phyloP scores from a whole-genome alignment of 2,797 vertebrate species.

The Ceyx erithaca region DNA sequence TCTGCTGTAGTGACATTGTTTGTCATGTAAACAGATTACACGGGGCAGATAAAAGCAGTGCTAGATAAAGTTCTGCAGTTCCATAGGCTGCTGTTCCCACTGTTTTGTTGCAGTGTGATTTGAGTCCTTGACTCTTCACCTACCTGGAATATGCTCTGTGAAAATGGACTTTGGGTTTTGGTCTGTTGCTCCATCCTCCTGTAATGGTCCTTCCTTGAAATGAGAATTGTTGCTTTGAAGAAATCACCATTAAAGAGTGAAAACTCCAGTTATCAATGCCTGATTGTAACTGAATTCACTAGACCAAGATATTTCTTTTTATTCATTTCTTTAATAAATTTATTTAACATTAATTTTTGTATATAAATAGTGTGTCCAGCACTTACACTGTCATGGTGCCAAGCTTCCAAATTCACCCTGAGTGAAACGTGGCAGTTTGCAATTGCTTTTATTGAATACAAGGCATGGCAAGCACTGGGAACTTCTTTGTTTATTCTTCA shows the following conservation, averaged over 20 bases:
- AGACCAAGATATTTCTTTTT: too few relatives aligned
- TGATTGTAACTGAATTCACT: not conserved
- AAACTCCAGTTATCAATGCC: not conserved
- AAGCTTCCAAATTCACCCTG: not conserved
- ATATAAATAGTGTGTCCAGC: not conserved
- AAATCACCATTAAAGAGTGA: not conserved
- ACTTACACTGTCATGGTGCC: not conserved
- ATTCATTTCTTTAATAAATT: not conserved
- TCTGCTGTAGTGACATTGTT: not conserved
- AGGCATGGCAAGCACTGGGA: not conserved
- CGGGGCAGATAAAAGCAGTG: not conserved
- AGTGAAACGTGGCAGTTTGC: not conserved
- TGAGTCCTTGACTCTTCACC: conserved; percentile 54
- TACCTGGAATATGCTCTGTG: not conserved
- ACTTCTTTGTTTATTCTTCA: not conserved
- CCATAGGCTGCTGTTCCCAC: not conserved
- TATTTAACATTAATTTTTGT: not conserved
- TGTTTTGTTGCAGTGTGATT: not conserved
- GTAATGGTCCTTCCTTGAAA: not conserved
- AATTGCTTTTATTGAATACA: not conserved
- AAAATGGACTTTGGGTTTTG: not conserved
- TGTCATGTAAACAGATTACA: not conserved
- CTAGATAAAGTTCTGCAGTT: not conserved
- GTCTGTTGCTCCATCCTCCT: not conserved
- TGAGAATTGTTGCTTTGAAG: not conserved